Conservation (phyloP, 2,113 vertebrate species). For the Uria aalge region DNA sequence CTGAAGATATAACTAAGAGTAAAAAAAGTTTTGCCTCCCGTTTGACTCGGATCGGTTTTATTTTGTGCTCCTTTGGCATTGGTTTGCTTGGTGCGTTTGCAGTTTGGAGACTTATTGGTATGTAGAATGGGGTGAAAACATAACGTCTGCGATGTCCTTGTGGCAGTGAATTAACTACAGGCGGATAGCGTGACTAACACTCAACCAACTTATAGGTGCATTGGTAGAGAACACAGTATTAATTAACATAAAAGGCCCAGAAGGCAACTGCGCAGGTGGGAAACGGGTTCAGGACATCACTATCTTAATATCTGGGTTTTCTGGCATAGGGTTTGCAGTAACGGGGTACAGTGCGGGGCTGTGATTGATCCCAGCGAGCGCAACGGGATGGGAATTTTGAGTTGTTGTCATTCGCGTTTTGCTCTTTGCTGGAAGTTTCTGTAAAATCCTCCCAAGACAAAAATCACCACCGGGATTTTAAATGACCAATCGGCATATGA, state of each 20-base stretch:
- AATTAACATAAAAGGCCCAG: neutral
- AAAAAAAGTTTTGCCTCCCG: neutral
- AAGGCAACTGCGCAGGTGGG: neutral
- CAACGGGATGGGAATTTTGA: neutral
- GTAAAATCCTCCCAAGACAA: neutral
- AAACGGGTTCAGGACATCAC: neutral
- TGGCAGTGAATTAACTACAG: neutral
- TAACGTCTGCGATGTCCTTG: accelerated
- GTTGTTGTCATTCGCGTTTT: neutral
- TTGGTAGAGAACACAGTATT: neutral
- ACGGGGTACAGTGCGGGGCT: neutral
- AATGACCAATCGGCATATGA: neutral
- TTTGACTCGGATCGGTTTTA: neutral
- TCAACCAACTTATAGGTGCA: neutral
- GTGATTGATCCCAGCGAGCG: neutral
- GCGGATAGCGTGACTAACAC: neutral
- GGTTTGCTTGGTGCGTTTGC: neutral
- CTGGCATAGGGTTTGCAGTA: neutral
- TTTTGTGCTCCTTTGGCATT: neutral
- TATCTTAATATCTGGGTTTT: neutral
- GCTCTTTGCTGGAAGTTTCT: neutral
- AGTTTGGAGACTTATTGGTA: neutral
- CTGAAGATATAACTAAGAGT: neutral
- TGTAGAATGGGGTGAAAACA: neutral
- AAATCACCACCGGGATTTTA: neutral